phyloP scores from a whole-genome alignment of 2,888 invertebrate genomes.

The Mythimna pallens region DNA sequence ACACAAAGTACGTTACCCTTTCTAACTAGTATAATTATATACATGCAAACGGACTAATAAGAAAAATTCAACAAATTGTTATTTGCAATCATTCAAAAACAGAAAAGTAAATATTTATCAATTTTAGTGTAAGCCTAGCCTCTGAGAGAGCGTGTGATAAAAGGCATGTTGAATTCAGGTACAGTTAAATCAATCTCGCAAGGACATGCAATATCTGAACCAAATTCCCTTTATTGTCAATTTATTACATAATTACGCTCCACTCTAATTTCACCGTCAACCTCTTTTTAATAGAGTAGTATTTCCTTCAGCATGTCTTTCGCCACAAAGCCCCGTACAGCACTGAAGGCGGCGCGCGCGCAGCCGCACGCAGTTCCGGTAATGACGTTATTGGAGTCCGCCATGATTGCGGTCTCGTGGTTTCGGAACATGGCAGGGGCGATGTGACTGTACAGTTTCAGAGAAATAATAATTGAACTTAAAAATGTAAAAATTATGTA shows the following conservation, averaged over 20 bases:
- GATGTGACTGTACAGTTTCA: constrained; percentile 33
- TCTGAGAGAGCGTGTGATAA: not conserved
- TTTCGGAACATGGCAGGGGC: constrained; percentile 48
- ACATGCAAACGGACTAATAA: too few relatives aligned
- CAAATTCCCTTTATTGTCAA: constrained; percentile 31
- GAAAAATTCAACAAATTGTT: too few relatives aligned
- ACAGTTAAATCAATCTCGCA: constrained; percentile 25
- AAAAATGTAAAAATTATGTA: not conserved
- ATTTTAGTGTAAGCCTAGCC: not conserved
- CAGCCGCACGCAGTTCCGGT: constrained; percentile 63
- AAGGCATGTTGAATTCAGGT: not conserved
- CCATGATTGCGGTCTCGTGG: constrained; percentile 72
- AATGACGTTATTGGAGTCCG: constrained; percentile 75
- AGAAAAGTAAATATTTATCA: too few relatives aligned
- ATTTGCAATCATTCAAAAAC: too few relatives aligned
- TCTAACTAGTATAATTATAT: too few relatives aligned
- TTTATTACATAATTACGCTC: constrained; percentile 18
- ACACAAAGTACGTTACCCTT: too few relatives aligned
- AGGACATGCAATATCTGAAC: constrained; percentile 24
- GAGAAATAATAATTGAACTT: constrained; percentile 41
- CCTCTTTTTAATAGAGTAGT: constrained; percentile 16
- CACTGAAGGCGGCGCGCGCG: constrained; percentile 49
- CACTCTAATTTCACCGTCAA: constrained; percentile 12
- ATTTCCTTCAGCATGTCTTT: constrained; percentile 11
- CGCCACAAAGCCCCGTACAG: constrained; percentile 56